Conservation (phyloP, 2,113 vertebrate species). For the Calcarius ornatus region DNA sequence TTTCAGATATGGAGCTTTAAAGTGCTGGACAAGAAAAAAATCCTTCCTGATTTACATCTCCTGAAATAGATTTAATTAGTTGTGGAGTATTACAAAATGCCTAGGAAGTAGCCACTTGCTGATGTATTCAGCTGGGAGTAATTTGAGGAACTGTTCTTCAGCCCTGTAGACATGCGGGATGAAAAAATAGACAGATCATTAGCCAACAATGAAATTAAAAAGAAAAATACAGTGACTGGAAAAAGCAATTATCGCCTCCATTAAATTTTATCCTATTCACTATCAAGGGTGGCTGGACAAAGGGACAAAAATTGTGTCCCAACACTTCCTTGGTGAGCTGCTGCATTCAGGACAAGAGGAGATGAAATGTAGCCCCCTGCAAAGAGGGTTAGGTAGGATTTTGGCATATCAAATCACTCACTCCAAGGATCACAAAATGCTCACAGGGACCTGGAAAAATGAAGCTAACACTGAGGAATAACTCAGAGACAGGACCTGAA, state of each 20-base stretch:
- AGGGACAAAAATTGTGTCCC: not conserved
- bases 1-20: not conserved
- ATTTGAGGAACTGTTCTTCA: not conserved
- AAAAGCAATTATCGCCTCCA: constrained; percentile 37
- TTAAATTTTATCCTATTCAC: constrained; percentile 10
- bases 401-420: not conserved
- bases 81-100: not conserved
- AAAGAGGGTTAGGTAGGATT: not conserved
- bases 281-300: not conserved
- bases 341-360: not conserved
- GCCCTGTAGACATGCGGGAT: not conserved
- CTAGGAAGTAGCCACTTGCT: constrained; percentile 28
- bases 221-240: not conserved
- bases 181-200: constrained; percentile 53
- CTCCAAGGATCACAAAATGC: not conserved
- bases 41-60: not conserved
- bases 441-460: not conserved
- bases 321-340: not conserved
- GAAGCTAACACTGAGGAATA: not conserved
- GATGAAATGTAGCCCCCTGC: not conserved
- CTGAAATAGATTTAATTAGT: constrained; percentile 34
- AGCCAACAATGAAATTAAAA: constrained; percentile 61
- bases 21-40: constrained; percentile 10
- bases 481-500: not conserved
- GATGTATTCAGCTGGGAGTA: constrained; percentile 23